Conservation (phyloP, 1,140 invertebrate genomes). For the Lordiphosa clarofinis region DNA sequence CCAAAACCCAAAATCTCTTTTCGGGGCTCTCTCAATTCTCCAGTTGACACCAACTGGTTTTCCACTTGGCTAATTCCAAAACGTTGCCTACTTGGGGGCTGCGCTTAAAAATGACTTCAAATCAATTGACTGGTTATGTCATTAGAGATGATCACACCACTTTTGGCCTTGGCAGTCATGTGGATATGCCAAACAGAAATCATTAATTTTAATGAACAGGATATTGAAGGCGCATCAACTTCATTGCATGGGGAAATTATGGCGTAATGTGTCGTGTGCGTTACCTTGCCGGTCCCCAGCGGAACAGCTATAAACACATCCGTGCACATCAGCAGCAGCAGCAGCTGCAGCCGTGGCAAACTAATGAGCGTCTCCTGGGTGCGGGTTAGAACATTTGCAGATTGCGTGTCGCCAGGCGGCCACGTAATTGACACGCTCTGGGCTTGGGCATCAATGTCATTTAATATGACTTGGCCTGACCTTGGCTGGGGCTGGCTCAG, state of each 20-base stretch:
- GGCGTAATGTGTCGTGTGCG: background rate
- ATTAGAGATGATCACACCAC: background rate
- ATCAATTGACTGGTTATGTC: constrained; percentile 2
- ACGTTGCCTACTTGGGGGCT: background rate
- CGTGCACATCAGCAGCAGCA: constrained; percentile 5
- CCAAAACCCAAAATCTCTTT: too few relatives aligned
- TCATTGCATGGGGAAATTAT: constrained; percentile 19
- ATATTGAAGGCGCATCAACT: constrained; percentile 44
- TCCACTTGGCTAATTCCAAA: background rate
- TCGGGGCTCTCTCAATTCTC: too few relatives aligned
- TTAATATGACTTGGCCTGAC: constrained; percentile 15
- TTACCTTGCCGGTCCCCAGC: constrained; percentile 9
- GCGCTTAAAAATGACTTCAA: background rate
- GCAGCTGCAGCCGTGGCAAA: constrained; percentile 18
- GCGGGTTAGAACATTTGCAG: constrained; percentile 31
- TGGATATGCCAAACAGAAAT: constrained; percentile 36
- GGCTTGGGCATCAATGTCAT: constrained; percentile 29
- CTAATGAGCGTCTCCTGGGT: constrained; percentile 66
- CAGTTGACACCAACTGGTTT: too few relatives aligned
- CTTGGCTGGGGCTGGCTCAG: constrained; percentile 47
- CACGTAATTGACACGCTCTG: constrained; percentile 52
- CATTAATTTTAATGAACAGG: constrained; percentile 70
- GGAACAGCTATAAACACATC: constrained; percentile 10
- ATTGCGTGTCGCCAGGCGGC: constrained; percentile 38
- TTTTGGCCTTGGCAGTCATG: background rate